A percentile compares a stretch with the other conserved stretches of the same genome.
Conservation (phyloP, 1,140 invertebrate species). For the Diachasmimorpha longicaudata region DNA sequence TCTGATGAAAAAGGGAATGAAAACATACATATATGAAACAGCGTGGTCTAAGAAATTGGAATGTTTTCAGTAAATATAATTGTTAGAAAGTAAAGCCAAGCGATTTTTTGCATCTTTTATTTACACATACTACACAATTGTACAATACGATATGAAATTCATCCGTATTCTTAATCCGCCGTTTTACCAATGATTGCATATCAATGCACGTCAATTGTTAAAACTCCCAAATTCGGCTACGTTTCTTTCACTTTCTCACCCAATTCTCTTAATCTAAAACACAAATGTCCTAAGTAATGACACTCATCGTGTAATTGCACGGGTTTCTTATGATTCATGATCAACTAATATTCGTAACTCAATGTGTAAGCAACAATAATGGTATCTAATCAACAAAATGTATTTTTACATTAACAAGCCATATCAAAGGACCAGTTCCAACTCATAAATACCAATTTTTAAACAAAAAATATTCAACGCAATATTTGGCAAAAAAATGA, state of each 20-base stretch:
- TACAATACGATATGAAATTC: constrained; percentile 44
- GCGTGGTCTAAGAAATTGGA: too few relatives aligned
- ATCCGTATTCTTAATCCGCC: constrained; percentile 15
- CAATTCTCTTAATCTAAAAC: background rate
- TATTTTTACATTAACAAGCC: constrained; percentile 39
- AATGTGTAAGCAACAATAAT: constrained; percentile 29
- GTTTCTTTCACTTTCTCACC: background rate
- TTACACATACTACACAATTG: constrained; percentile 43
- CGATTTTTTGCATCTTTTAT: constrained; percentile 35
- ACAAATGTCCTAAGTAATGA: constrained; percentile 9
- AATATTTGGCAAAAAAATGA: background rate
- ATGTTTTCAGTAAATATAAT: too few relatives aligned
- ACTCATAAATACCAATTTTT: background rate
- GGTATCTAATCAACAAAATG: constrained; percentile 31
- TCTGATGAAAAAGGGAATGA: too few relatives aligned
- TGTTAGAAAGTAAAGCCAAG: too few relatives aligned
- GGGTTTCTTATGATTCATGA: constrained; percentile 13
- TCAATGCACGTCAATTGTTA: constrained; percentile 29
- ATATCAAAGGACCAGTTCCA: constrained; percentile 21
- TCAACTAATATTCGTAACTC: constrained; percentile 21
- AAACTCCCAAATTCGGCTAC: background rate
- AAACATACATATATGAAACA: too few relatives aligned
- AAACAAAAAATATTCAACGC: background rate
- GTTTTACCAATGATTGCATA: constrained; percentile 33
- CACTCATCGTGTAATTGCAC: constrained; percentile 41